A percentile compares a stretch with the other conserved stretches of the same genome.
Conservation (phyloP, 2,113 vertebrate genomes). For the Herpailurus yagouaroundi region DNA sequence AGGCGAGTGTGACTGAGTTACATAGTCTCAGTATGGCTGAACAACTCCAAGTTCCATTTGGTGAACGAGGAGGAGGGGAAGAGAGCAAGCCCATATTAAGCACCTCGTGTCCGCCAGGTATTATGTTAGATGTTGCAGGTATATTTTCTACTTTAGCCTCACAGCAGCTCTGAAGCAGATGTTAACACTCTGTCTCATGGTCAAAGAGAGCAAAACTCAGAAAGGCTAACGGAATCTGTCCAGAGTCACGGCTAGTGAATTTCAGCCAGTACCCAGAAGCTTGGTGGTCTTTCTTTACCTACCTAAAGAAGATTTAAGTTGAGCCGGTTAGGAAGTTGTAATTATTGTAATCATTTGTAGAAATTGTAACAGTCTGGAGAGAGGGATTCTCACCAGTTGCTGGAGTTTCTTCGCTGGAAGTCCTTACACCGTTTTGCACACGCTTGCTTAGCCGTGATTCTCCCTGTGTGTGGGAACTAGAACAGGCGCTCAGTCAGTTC, state of each 20-base stretch:
- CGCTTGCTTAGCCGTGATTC: not conserved
- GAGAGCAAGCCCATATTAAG: not conserved
- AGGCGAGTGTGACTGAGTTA: not conserved
- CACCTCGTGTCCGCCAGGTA: not conserved
- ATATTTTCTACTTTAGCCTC: not conserved
- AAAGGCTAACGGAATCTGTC: not conserved
- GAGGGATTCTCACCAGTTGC: not conserved
- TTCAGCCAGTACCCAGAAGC: not conserved
- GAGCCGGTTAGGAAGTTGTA: not conserved
- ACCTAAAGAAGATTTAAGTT: not conserved
- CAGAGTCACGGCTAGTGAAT: not conserved
- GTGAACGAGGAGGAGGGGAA: not conserved
- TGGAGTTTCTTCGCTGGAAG: not conserved
- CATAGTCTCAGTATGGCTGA: not conserved
- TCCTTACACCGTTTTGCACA: not conserved
- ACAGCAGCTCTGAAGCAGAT: not conserved
- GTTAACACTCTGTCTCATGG: not conserved
- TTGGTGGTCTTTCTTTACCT: not conserved
- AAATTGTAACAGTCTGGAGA: not conserved
- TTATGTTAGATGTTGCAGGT: not conserved
- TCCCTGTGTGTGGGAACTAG: not conserved
- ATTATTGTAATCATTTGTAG: not conserved
- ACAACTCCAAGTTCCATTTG: constrained; percentile 8
- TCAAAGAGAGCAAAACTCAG: not conserved
- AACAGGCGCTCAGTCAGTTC: not conserved